Base-by-base conservation (phyloP, 1,140 invertebrate genomes). In the Asbolus verrucosus region DNA sequence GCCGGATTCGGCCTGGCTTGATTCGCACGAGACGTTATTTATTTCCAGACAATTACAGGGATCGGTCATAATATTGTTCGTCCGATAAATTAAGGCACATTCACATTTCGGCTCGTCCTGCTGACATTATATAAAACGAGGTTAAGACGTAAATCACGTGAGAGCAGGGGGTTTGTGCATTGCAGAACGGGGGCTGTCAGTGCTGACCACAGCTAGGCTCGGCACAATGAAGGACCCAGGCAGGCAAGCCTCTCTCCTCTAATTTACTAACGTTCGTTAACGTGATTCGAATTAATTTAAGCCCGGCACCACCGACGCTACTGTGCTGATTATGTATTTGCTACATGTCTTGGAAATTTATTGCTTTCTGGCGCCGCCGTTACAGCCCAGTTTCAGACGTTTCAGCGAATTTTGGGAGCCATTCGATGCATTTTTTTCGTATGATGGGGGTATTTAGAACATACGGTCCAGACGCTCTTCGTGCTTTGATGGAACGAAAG, bases 241-340 rank as follows among this genome's bases (percentile, higher is more conserved):
- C 70, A 67, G 69, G 54, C 73, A 72, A 63, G 60, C 70, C 65
- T 66, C 67, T 54, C 46, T 54, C 46, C 72, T 75, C 76, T 76
- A 76, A 78, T 78, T 78, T 76, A 78, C 69, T 76, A 73, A 75
- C 75, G 75, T 76, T 78, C 73, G 77, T 78, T 78, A 78, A 78
- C 77, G 77, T 78, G 77, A 78, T 76, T 71, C 77, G 77, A 77
- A 78, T 78, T 78, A 78, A 78, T 78, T 78, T 77, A 60, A 65
- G 75, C 66, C 72, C 59, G 30, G 67, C 68, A 61, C 72, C 59
- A 31, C 67, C 72, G 67, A 69, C 39, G 30, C 63, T 66, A 27
- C 43, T 33, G 36, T 74, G 74, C 77, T 78, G 77, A 78, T 78
- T 78, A 77, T 75, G 77, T 78, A 78, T 78, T 78, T 78, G 77